Evolutionary conservation across 1,140 invertebrate genomes (phyloP), one percentile per base, ranked within the genome.

Genomic region (Meloidogyne exigua): DNA sequence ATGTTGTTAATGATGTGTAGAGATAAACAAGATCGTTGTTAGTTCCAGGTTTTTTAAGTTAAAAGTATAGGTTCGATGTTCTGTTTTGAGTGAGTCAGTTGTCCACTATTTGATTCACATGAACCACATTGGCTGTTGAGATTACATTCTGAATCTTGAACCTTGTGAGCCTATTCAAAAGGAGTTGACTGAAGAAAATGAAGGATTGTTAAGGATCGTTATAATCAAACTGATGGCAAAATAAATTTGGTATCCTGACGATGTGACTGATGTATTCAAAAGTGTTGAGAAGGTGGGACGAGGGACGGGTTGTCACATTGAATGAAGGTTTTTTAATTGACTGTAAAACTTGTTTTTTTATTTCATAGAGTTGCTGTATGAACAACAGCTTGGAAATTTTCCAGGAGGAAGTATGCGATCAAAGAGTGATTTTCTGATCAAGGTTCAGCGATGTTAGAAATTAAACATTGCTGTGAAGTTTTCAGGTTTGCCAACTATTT

Each of bases 401-500:
- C 97, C 97, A 0, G 96, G 99, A 89, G 96, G 96, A 79, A 99
- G 99, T 83, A 99, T 99, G 86, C 96, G 87, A 99, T 99, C 89
- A 99, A 99, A 89, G 97, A 96, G 0, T 91, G 96, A 80, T 98
- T 96, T 0, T 91, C 89, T 99, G 44, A 97, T 94, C 75, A 97
- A 99, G 89, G 97, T 96, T 0, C 99, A 96, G 97, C 89, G 97
- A 75, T 99, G 95, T 88, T 99, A 96, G 97, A 99, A 99, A 88
- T 97, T 97, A 0, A 99, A 99, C 89, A 99, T 99, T 86, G 96
- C 97, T 0, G 99, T 97, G 97, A 99, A 99, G 90, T 94, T 98
- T 2, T 97, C 97, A 13, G 96, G 96, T 5, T 89, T 99, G 11
- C 97, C 97, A 0, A 99, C 94, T 66, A 0, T 98, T 99, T 84